These are phyloP conservation scores for Epistrophe grossulariae DNA, from an alignment of 2,888 invertebrate species.

Conservation along the genomic window DNA sequence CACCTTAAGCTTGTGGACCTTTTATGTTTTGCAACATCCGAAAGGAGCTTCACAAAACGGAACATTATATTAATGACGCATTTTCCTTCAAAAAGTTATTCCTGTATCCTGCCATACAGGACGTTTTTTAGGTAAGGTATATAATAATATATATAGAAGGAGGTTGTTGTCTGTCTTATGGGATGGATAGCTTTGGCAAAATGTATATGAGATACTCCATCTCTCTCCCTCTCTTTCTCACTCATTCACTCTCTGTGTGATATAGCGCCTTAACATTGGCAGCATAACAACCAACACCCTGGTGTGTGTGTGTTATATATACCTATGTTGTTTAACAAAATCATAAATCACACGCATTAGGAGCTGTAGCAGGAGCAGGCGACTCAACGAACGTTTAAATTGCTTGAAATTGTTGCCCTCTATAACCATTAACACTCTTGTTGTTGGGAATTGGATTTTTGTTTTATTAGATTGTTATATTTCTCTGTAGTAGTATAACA, in stretches of 20 bases:
- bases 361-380: not conserved
- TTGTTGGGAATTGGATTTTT: slow-evolving; percentile 14
- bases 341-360: slow-evolving; percentile 65
- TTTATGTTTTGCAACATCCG: slow-evolving; percentile 59
- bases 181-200: slow-evolving; percentile 54
- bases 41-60: slow-evolving; percentile 59
- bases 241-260: no score
- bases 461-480: not conserved
- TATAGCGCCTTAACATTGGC: not conserved
- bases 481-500: not conserved
- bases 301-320: not conserved
- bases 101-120: slow-evolving; percentile 33
- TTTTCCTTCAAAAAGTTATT: slow-evolving; percentile 64
- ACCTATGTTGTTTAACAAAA: slow-evolving; percentile 46
- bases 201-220: not conserved
- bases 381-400: slow-evolving; percentile 20
- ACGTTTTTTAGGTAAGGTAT: not conserved
- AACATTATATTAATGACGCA: slow-evolving; percentile 74
- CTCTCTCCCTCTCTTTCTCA: not conserved
- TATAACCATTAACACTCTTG: slow-evolving; percentile 41
- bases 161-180: slow-evolving; percentile 41
- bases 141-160: not conserved
- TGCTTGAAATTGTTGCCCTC: slow-evolving; percentile 49
- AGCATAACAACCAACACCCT: slow-evolving; percentile 2
- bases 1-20: slow-evolving; percentile 72